A percentile compares a stretch with the other conserved stretches of the same genome.
These are phyloP conservation scores for Anas bahamensis DNA, from an alignment of 2,797 vertebrate genomes.

Conservation along the genomic window DNA sequence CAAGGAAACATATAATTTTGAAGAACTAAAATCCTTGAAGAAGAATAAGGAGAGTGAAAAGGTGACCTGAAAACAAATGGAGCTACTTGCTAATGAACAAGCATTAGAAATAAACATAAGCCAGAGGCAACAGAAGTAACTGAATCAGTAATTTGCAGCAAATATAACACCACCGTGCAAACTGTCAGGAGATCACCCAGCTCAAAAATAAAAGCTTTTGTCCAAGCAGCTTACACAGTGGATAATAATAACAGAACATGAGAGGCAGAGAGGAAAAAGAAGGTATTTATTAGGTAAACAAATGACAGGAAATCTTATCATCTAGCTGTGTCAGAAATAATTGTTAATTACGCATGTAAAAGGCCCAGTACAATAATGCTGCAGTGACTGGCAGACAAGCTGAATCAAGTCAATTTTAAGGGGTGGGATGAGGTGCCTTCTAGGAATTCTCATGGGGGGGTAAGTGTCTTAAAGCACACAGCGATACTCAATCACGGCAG, in stretches of 20 bases:
- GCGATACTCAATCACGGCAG: background rate
- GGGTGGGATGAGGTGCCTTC: background rate
- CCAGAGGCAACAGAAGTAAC: background rate
- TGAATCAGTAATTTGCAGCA: slow-evolving; percentile 12
- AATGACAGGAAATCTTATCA: slow-evolving; percentile 8
- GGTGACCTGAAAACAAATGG: background rate
- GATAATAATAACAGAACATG: slow-evolving; percentile 1
- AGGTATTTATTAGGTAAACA: background rate
- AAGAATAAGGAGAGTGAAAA: background rate
- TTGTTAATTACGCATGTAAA: background rate
- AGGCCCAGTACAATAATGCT: background rate
- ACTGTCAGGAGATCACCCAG: background rate
- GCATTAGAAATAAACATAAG: slow-evolving; percentile 4
- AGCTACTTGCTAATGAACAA: background rate
- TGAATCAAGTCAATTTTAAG: background rate
- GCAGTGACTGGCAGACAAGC: background rate
- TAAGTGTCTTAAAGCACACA: background rate
- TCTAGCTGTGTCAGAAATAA: background rate
- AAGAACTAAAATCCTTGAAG: background rate
- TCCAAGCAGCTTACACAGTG: slow-evolving; percentile 19
- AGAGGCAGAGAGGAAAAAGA: background rate
- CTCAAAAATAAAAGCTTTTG: slow-evolving; percentile 31
- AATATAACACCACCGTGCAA: background rate
- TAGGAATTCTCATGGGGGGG: background rate
- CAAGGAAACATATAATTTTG: background rate